Percentiles rank a stretch among this genome's conserved stretches.
These are phyloP conservation scores for Poeciliopsis infans DNA, from an alignment of 2,797 vertebrate genomes.

Conservation along the genomic window DNA sequence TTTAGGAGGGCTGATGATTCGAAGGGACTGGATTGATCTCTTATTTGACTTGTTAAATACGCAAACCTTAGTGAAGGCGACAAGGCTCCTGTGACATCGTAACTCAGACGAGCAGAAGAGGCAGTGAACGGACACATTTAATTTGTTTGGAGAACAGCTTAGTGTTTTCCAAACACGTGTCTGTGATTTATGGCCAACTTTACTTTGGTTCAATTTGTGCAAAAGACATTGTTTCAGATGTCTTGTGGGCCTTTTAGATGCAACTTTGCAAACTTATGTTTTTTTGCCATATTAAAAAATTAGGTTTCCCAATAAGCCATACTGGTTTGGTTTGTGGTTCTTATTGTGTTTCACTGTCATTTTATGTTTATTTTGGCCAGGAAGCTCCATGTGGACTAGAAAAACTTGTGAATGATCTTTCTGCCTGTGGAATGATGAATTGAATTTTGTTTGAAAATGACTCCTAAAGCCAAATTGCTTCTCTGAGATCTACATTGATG, in stretches of 20 bases:
- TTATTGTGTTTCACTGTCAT: not conserved
- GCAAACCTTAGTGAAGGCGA: not conserved
- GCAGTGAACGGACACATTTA: not conserved
- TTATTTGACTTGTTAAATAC: constrained; percentile 25
- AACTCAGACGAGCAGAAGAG: not conserved
- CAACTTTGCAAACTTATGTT: not conserved
- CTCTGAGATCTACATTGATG: not conserved
- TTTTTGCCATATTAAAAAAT: not conserved
- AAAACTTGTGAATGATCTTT: not conserved
- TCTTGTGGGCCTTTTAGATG: not conserved
- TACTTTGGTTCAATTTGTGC: not conserved
- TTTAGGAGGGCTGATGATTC: constrained; percentile 29
- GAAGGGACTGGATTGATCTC: constrained; percentile 16
- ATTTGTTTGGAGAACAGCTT: not conserved
- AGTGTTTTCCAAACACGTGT: not conserved
- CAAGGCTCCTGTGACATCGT: not conserved
- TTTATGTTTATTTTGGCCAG: not conserved
- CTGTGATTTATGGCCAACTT: not conserved
- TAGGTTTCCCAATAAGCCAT: not conserved
- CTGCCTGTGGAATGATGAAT: not conserved
- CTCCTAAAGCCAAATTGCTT: not conserved
- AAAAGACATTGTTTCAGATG: not conserved
- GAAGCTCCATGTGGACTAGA: not conserved
- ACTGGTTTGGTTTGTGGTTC: not conserved
- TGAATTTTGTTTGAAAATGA: not conserved